These are phyloP conservation scores for Caenorhabditis sp. DNA, from an alignment of 2,888 invertebrate genomes.

Conservation along the genomic window DNA sequence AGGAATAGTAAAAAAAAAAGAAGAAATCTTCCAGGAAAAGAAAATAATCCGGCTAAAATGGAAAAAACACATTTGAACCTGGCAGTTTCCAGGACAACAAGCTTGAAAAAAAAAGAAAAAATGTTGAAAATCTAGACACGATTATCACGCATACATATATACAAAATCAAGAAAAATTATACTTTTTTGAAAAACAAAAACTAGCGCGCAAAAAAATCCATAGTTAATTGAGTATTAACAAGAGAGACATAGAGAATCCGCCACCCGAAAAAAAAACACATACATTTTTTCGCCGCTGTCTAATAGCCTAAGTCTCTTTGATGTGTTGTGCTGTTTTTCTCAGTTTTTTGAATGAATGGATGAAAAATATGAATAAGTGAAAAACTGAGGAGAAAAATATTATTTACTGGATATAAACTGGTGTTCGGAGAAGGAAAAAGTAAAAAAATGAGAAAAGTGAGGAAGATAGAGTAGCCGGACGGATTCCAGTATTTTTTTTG, in stretches of 20 bases:
- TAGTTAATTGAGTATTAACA: slow-evolving; percentile 40
- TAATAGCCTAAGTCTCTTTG: neutral
- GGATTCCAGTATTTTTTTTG: neutral
- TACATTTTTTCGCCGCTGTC: neutral
- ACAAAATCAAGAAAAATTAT: neutral
- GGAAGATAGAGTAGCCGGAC: slow-evolving; percentile 33
- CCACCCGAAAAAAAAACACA: slow-evolving; percentile 6
- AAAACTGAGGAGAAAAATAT: neutral
- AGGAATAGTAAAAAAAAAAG: slow-evolving; percentile 13
- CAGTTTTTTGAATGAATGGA: too few relatives aligned
- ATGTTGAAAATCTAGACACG: neutral
- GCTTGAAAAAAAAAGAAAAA: slow-evolving; percentile 2
- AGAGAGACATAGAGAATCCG: slow-evolving; percentile 9
- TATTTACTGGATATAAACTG: neutral
- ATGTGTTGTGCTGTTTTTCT: too few relatives aligned
- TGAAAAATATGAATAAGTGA: too few relatives aligned
- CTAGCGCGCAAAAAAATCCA: slow-evolving; percentile 8
- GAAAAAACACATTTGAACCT: neutral
- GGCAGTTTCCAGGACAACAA: neutral
- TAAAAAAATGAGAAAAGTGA: slow-evolving; percentile 27
- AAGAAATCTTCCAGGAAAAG: slow-evolving; percentile 2
- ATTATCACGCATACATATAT: too few relatives aligned
- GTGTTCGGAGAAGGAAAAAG: slow-evolving; percentile 6
- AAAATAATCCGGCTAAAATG: neutral
- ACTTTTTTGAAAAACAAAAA: slow-evolving; percentile 2